These are phyloP conservation scores for Anomalospiza imberbis DNA, from an alignment of 2,797 vertebrate species.

Conservation along the genomic window DNA sequence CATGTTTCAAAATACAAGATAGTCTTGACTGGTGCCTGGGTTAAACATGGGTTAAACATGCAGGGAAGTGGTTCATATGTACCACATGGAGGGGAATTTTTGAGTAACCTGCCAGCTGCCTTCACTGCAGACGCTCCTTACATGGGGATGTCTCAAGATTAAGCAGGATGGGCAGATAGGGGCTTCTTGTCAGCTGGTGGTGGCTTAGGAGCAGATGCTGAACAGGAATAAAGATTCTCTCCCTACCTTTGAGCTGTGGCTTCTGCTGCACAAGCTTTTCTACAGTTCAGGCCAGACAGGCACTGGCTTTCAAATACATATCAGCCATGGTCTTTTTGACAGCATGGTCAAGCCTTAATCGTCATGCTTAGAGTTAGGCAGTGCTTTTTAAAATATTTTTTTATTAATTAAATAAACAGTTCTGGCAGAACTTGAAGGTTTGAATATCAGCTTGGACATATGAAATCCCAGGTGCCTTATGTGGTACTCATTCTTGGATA, in stretches of 20 bases:
- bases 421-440: background rate
- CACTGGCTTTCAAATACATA: background rate
- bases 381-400: background rate
- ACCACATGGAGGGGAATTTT: background rate
- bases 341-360: background rate
- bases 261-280: background rate
- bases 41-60: background rate
- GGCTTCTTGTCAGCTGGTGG: background rate
- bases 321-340: background rate
- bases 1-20: background rate
- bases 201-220: background rate
- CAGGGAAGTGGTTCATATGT: background rate
- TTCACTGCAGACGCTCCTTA: background rate
- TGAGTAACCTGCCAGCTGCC: background rate
- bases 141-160: background rate
- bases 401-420: background rate
- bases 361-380: background rate
- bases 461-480: background rate
- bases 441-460: background rate
- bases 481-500: background rate
- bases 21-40: background rate
- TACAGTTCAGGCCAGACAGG: background rate
- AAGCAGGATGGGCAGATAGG: background rate
- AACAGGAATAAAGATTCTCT: background rate
- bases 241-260: background rate